These are phyloP conservation scores for Oxyscelio sp. DNA, from an alignment of 2,888 invertebrate genomes.

Conservation along the genomic window DNA sequence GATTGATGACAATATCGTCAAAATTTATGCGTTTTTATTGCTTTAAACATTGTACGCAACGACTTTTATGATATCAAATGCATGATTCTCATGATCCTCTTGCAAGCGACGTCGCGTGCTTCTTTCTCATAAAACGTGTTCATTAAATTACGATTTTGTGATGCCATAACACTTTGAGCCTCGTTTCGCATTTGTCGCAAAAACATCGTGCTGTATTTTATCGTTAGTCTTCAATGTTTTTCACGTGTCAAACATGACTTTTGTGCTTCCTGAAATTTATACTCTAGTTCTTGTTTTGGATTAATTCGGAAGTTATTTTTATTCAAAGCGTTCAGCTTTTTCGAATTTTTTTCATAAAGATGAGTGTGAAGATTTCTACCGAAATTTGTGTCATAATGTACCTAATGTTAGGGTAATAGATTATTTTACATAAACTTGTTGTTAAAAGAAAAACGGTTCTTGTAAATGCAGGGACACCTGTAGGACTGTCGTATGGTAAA, in stretches of 20 bases:
- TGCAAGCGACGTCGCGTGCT: slow-evolving; percentile 65
- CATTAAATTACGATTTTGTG: slow-evolving; percentile 71
- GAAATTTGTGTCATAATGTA: too few relatives aligned
- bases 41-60: slow-evolving; percentile 15
- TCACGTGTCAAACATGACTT: slow-evolving; percentile 53
- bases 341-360: too few relatives aligned
- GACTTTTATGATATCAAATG: slow-evolving; percentile 64
- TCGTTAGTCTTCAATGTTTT: slow-evolving; percentile 41
- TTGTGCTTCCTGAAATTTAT: slow-evolving; percentile 18
- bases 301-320: neutral
- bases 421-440: neutral
- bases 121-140: slow-evolving; percentile 67
- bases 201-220: slow-evolving; percentile 49
- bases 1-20: slow-evolving; percentile 41
- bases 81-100: slow-evolving; percentile 59
- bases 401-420: neutral
- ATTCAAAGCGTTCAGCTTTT: neutral
- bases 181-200: slow-evolving; percentile 63
- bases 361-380: too few relatives aligned
- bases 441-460: neutral
- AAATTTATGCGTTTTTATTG: slow-evolving; percentile 28
- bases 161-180: slow-evolving; percentile 66
- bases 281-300: slow-evolving; percentile 9
- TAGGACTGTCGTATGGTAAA: too few relatives aligned
- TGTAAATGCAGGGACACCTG: neutral